phyloP scores from a whole-genome alignment of 2,888 invertebrate genomes.

The Lathronympha strigana region DNA sequence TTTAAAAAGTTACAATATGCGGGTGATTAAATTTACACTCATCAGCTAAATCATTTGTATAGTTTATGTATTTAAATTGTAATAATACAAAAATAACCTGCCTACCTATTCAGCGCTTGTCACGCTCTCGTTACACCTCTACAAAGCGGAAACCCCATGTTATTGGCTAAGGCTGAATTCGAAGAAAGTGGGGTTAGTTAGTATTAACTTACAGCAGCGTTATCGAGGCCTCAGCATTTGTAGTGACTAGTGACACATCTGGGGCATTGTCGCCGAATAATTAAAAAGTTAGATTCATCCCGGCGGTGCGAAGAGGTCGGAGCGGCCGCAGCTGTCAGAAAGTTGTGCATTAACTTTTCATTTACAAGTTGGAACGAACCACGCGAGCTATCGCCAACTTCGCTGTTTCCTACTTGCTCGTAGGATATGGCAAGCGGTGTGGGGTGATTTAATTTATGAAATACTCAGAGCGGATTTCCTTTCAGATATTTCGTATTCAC shows the following conservation, averaged over 20 bases:
- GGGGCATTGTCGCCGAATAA: slow-evolving; percentile 62
- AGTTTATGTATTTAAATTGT: no score
- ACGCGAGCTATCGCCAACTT: slow-evolving; percentile 63
- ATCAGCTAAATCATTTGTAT: no score
- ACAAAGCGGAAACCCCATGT: no score
- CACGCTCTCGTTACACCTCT: no score
- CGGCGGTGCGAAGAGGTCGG: slow-evolving; percentile 62
- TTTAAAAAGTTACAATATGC: no score
- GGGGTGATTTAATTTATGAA: slow-evolving; percentile 31
- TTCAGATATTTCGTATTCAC: slow-evolving; percentile 1
- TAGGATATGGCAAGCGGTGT: slow-evolving; percentile 48
- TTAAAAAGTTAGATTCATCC: slow-evolving; percentile 73
- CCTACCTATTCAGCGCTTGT: no score
- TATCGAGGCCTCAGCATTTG: slow-evolving; percentile 38
- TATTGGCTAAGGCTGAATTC: no score
- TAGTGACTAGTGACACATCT: slow-evolving; percentile 58
- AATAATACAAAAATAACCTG: no score
- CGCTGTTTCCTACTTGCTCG: slow-evolving; percentile 56
- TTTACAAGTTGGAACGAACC: slow-evolving; percentile 72
- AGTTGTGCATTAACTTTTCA: slow-evolving; percentile 79
- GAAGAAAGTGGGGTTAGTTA: no score
- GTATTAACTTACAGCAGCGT: no score
- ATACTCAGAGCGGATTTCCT: slow-evolving; percentile 6
- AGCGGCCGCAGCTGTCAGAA: slow-evolving; percentile 68
- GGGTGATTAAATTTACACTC: no score